phyloP scores from a whole-genome alignment of 1,140 invertebrate genomes.

The Pseudomyrmex concolor region DNA sequence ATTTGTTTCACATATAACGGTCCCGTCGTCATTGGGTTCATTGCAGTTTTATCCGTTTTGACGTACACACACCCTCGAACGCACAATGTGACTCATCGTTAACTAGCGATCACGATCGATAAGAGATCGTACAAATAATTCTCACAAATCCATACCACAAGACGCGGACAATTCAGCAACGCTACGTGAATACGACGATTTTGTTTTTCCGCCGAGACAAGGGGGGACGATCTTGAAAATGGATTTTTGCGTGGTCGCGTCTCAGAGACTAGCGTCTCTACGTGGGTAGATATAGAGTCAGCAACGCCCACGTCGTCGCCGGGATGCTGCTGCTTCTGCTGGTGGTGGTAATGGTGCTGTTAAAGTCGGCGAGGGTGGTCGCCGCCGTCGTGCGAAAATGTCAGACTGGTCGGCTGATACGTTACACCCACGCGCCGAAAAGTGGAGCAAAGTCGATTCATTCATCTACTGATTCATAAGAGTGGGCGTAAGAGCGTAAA shows the following conservation, averaged over 20 bases:
- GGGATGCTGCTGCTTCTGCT: constrained; percentile 55
- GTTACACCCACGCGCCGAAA: constrained; percentile 76
- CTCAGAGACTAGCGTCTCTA: constrained; percentile 75
- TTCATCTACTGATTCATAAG: constrained; percentile 81
- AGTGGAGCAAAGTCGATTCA: constrained; percentile 81
- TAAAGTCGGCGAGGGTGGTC: constrained; percentile 45
- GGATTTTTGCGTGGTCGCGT: constrained; percentile 78
- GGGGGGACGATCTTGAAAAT: constrained; percentile 64
- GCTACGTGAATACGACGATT: constrained; percentile 58
- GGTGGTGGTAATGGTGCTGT: not conserved
- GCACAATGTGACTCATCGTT: not conserved
- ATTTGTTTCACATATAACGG: constrained; percentile 11
- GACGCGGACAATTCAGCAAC: not conserved
- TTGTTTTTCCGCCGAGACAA: constrained; percentile 69
- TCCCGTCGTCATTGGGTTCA: constrained; percentile 1
- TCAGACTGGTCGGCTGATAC: constrained; percentile 73
- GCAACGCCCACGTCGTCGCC: constrained; percentile 78
- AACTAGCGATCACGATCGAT: constrained; percentile 49
- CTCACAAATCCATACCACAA: not conserved
- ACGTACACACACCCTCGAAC: not conserved
- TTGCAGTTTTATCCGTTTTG: constrained; percentile 29
- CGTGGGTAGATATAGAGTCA: constrained; percentile 75
- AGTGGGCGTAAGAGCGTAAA: constrained; percentile 64
- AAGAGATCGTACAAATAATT: too few species aligned
- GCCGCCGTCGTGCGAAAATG: constrained; percentile 73